phyloP scores from a whole-genome alignment of 2,888 invertebrate species.

The Andrena chrysosceles region DNA sequence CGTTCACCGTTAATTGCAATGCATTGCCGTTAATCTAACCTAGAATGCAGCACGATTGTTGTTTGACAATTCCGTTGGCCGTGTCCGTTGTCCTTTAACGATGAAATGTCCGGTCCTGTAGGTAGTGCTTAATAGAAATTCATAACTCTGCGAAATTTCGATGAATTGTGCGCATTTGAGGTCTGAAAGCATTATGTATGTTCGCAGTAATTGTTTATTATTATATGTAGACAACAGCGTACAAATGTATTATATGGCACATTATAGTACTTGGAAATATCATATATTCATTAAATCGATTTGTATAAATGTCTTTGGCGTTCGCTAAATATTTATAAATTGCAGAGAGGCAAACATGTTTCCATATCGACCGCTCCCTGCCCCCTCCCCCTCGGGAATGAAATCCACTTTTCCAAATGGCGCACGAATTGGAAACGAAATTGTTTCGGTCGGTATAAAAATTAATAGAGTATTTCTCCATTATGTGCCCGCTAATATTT shows the following conservation, averaged over 20 bases:
- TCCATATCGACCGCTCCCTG: constrained; percentile 7
- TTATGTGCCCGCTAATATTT: constrained; percentile 6
- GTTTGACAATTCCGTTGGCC: constrained; percentile 25
- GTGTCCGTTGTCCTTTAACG: not conserved
- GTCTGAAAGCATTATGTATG: not conserved
- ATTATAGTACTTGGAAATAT: not conserved
- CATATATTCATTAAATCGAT: constrained; percentile 32
- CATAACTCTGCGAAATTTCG: constrained; percentile 27
- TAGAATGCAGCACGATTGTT: not conserved
- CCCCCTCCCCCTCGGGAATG: not conserved
- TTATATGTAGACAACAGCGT: not conserved
- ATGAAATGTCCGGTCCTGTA: not conserved
- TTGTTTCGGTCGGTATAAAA: constrained; percentile 39
- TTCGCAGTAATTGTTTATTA: constrained; percentile 33
- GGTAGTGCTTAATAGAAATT: constrained; percentile 22
- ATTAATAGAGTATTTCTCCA: constrained; percentile 25
- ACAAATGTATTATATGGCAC: constrained; percentile 11
- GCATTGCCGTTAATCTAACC: constrained; percentile 51
- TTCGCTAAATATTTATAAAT: constrained; percentile 20
- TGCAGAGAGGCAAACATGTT: constrained; percentile 8
- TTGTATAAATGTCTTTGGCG: constrained; percentile 17
- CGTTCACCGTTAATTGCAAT: constrained; percentile 49
- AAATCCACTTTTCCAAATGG: constrained; percentile 1
- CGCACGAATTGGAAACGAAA: constrained; percentile 25
- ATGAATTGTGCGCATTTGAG: constrained; percentile 4